Evolutionary conservation across 2,888 invertebrate species (phyloP).

Genomic region (Lypha dubia): DNA sequence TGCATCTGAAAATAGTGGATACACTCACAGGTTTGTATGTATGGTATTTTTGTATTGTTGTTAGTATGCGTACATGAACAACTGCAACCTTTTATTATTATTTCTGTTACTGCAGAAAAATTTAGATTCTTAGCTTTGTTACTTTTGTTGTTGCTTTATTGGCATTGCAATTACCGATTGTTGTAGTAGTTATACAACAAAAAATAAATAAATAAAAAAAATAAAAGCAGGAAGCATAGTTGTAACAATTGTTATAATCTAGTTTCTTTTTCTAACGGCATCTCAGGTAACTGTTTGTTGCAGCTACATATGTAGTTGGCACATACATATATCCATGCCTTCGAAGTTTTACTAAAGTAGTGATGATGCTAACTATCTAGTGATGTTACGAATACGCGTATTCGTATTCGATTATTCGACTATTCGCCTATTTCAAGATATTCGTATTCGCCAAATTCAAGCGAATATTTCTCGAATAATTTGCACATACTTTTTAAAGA

Average conservation of each 20-base stretch:
- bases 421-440: too few relatives aligned
- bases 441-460: too few relatives aligned
- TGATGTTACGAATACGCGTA: too few relatives aligned
- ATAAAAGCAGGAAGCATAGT: slow-evolving; percentile 54
- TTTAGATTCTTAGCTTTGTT: slow-evolving; percentile 20
- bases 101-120: slow-evolving; percentile 18
- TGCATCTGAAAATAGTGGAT: neutral
- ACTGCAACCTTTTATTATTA: slow-evolving; percentile 42
- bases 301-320: too few relatives aligned
- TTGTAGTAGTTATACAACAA: slow-evolving; percentile 37
- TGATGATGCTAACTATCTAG: neutral
- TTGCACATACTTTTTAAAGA: too few relatives aligned
- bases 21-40: neutral
- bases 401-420: too few relatives aligned
- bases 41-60: neutral
- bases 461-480: too few relatives aligned
- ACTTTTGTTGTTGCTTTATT: slow-evolving; percentile 22
- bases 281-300: slow-evolving; percentile 39
- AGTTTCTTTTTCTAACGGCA: slow-evolving; percentile 33
- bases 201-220: too few relatives aligned
- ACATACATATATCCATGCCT: neutral
- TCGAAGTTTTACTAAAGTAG: slow-evolving; percentile 2
- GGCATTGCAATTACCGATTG: slow-evolving; percentile 39
- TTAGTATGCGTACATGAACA: slow-evolving; percentile 10
- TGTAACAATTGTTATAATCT: slow-evolving; percentile 61